phyloP scores from a whole-genome alignment of 2,797 vertebrate species.

The Myiothlypis coronata region DNA sequence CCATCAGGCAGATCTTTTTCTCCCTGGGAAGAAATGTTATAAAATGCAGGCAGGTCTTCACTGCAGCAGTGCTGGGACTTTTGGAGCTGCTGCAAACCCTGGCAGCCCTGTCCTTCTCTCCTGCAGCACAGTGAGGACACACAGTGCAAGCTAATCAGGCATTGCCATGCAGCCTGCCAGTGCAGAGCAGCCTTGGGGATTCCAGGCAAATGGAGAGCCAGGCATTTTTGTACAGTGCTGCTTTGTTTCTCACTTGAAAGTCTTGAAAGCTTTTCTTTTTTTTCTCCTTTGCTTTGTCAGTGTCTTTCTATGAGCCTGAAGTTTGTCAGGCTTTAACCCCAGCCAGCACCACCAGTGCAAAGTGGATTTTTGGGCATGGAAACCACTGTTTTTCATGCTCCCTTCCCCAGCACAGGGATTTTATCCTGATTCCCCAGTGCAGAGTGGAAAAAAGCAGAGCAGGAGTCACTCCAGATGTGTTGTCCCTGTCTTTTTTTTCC shows the following conservation, averaged over 20 bases:
- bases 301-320: background rate
- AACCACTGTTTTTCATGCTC: background rate
- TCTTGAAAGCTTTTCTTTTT: constrained; percentile 12
- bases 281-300: background rate
- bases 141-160: constrained; percentile 41
- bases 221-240: background rate
- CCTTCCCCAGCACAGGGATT: fast-evolving
- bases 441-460: background rate
- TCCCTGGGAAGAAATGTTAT: background rate
- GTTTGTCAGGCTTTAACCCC: background rate
- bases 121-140: background rate
- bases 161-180: constrained; percentile 18
- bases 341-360: too few species aligned
- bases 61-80: background rate
- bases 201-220: background rate
- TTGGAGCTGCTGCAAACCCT: background rate
- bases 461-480: background rate
- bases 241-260: background rate
- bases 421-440: fast-evolving
- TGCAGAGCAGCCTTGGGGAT: background rate
- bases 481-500: background rate
- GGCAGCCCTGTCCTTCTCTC: background rate
- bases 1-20: background rate
- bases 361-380: background rate
- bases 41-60: background rate